Percentiles rank a stretch among this genome's conserved stretches.
Conservation (phyloP, 2,888 invertebrate genomes). For the Rhagonycha lutea region DNA sequence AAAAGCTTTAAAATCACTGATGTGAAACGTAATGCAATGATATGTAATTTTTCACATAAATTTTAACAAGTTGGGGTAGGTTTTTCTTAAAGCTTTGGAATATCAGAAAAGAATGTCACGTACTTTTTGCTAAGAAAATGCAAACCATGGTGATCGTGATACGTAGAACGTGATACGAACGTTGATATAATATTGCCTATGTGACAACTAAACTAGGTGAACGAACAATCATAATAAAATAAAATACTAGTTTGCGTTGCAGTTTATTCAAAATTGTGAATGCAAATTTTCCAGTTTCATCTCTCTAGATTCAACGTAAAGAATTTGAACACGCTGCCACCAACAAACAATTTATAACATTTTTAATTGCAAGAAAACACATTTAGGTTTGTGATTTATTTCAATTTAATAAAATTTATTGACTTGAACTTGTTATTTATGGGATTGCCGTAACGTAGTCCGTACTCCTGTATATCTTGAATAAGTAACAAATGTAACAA, state of each 20-base stretch:
- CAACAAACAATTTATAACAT: neutral
- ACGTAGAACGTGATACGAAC: slow-evolving; percentile 13
- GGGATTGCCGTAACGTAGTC: neutral
- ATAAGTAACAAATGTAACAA: neutral
- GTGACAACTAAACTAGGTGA: slow-evolving; percentile 13
- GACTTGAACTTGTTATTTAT: neutral
- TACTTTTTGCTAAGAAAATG: slow-evolving; percentile 15
- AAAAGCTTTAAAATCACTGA: neutral
- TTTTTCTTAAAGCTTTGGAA: neutral
- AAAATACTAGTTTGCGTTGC: neutral
- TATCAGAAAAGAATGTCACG: slow-evolving; percentile 15
- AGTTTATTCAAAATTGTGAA: slow-evolving; percentile 1
- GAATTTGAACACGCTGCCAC: neutral
- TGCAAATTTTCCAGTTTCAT: neutral
- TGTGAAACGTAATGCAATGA: neutral
- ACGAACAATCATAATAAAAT: slow-evolving; percentile 1
- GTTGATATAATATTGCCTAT: slow-evolving; percentile 7
- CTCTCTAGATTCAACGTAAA: neutral
- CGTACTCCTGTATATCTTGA: neutral
- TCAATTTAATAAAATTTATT: neutral
- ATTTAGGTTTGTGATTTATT: neutral
- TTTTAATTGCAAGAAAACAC: neutral
- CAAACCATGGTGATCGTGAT: slow-evolving; percentile 16
- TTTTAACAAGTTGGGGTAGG: slow-evolving; percentile 17
- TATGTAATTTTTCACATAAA: slow-evolving; percentile 21